These are phyloP conservation scores for Urosaurus nigricauda DNA, from an alignment of 2,797 vertebrate genomes.

Conservation along the genomic window DNA sequence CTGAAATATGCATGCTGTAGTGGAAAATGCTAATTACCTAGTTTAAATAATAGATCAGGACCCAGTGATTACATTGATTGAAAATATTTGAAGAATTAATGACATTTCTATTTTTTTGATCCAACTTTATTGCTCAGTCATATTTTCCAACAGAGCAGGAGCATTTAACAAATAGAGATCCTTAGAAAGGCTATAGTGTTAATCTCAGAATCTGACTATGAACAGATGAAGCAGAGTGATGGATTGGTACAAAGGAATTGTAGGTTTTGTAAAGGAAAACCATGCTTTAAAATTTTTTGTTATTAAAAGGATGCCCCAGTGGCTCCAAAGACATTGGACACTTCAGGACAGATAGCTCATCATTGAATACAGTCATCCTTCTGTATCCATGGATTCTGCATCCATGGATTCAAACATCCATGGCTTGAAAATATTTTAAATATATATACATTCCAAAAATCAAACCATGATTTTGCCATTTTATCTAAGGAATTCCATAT, in stretches of 20 bases:
- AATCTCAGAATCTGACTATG: not conserved
- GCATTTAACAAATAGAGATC: not conserved
- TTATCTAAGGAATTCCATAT: no score
- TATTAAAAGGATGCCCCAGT: no score
- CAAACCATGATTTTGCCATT: no score
- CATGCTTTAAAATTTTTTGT: not conserved
- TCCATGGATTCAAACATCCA: no score
- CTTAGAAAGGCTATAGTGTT: not conserved
- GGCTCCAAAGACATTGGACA: not conserved
- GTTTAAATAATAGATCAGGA: no score
- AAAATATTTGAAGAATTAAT: not conserved
- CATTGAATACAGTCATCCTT: not conserved
- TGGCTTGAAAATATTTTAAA: no score
- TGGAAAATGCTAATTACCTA: not conserved
- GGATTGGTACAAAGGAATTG: not conserved
- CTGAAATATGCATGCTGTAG: not conserved
- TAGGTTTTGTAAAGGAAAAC: not conserved
- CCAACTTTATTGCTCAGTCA: not conserved
- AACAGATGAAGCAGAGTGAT: not conserved
- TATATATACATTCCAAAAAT: no score
- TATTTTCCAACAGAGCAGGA: not conserved
- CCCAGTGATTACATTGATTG: no score
- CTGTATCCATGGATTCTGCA: no score
- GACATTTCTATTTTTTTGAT: not conserved
- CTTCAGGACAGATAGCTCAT: no score